Percentiles rank a stretch among this genome's conserved stretches.
These are phyloP conservation scores for Cacoxenus indagator DNA, from an alignment of 2,888 invertebrate genomes.

Conservation along the genomic window DNA sequence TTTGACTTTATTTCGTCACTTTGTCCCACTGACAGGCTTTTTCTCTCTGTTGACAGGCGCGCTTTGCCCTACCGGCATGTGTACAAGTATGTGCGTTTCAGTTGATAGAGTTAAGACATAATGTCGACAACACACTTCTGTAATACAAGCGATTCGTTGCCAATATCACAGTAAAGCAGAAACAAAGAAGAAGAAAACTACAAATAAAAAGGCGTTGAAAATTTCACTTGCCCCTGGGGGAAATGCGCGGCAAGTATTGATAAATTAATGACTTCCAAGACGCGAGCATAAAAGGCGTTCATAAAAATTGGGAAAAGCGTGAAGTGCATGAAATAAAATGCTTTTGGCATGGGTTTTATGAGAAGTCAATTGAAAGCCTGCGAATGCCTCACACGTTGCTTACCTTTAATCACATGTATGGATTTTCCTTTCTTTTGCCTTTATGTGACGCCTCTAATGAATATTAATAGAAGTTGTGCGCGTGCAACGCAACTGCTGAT, in stretches of 20 bases:
- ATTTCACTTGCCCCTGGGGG: conserved; percentile 56
- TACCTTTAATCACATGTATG: conserved; percentile 10
- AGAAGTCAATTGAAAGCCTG: conserved; percentile 51
- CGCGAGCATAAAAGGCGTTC: conserved; percentile 1
- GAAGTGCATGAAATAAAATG: not conserved
- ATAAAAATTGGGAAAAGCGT: not conserved
- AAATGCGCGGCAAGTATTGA: conserved; percentile 47
- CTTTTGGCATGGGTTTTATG: conserved; percentile 39
- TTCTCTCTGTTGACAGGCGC: not conserved
- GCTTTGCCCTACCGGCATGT: not conserved
- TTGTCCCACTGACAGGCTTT: not conserved
- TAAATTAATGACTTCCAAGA: conserved; percentile 61
- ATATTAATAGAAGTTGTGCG: conserved; percentile 49
- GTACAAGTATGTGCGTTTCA: not conserved
- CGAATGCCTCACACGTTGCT: not conserved
- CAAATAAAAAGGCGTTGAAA: conserved; percentile 34
- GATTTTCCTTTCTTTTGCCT: conserved; percentile 17
- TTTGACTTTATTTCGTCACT: conserved; percentile 59
- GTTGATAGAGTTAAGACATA: not conserved
- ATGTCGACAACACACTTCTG: not conserved
- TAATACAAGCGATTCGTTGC: conserved; percentile 40
- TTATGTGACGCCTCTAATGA: conserved; percentile 45
- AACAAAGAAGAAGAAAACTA: conserved; percentile 57
- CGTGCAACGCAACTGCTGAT: conserved; percentile 27
- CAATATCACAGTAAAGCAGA: conserved; percentile 57